Evolutionary conservation across 2,888 invertebrate species (phyloP).

Genomic region (Bembecia ichneumoniformis): DNA sequence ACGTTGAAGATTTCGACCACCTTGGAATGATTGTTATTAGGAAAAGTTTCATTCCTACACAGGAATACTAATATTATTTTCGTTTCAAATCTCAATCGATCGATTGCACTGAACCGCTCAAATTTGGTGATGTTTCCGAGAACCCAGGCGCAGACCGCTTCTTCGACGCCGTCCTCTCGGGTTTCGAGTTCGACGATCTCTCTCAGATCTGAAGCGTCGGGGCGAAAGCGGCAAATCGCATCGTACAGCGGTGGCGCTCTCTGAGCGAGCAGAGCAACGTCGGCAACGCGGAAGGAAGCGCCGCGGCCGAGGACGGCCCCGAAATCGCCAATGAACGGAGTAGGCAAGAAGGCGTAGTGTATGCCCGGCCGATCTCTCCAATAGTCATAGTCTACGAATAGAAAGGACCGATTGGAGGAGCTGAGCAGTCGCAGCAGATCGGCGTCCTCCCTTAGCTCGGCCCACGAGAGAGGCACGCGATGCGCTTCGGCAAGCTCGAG

Average conservation of each 20-base stretch:
- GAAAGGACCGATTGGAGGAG: conserved; percentile 9
- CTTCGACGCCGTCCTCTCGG: conserved; percentile 3
- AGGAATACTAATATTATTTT: neutral
- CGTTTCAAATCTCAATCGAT: neutral
- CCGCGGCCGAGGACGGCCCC: neutral
- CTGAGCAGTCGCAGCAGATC: neutral
- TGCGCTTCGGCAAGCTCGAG: conserved; percentile 23
- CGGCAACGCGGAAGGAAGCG: conserved; percentile 6
- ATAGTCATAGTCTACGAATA: conserved; percentile 22
- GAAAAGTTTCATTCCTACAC: neutral
- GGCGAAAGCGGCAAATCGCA: neutral
- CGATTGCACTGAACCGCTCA: neutral
- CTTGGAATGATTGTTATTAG: neutral
- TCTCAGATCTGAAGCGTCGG: conserved; percentile 1
- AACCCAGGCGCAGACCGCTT: conserved; percentile 16
- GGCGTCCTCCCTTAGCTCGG: neutral
- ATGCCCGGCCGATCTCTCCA: neutral
- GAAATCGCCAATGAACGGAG: neutral
- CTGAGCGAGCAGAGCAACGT: neutral
- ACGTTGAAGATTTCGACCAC: neutral
- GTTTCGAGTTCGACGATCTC: conserved; percentile 4
- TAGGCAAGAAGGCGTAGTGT: neutral
- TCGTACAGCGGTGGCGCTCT: conserved; percentile 5
- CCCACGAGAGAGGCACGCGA: neutral
- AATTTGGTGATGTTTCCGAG: neutral